Conservation (phyloP, 2,888 invertebrate genomes). For the Meiosimyza platycephala region DNA sequence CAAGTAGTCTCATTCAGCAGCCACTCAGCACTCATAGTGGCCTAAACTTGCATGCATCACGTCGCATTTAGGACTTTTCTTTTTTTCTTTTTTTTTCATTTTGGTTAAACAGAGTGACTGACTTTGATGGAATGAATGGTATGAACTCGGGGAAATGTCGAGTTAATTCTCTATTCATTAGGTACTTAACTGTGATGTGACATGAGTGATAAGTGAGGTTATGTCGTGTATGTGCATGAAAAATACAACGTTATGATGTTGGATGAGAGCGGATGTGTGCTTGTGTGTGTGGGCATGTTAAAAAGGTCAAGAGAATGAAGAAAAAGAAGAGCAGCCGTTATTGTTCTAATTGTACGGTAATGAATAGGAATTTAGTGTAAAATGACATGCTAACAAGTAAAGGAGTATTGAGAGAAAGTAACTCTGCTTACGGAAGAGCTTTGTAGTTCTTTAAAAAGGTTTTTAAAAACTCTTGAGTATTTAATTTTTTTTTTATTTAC, state of each 20-base stretch:
- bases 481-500: no score
- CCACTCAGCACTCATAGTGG: not conserved
- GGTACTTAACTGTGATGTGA: slow-evolving; percentile 61
- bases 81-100: no score
- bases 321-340: not conserved
- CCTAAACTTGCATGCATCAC: slow-evolving; percentile 30
- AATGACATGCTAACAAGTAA: no score
- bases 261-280: not conserved
- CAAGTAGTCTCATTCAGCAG: not conserved
- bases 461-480: no score
- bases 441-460: no score
- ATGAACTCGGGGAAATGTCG: slow-evolving; percentile 29
- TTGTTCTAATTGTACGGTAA: no score
- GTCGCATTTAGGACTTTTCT: slow-evolving; percentile 43
- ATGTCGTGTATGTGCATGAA: slow-evolving; percentile 14
- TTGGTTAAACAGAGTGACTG: slow-evolving; percentile 37
- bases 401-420: no score
- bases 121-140: slow-evolving; percentile 53
- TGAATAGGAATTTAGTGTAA: no score
- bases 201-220: slow-evolving; percentile 42
- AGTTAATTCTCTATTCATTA: slow-evolving; percentile 62
- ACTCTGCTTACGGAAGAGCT: no score
- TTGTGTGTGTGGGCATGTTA: not conserved
- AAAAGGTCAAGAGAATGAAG: not conserved
- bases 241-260: not conserved